phyloP scores from a whole-genome alignment of 2,113 vertebrate species.

The Aptenodytes patagonicus region DNA sequence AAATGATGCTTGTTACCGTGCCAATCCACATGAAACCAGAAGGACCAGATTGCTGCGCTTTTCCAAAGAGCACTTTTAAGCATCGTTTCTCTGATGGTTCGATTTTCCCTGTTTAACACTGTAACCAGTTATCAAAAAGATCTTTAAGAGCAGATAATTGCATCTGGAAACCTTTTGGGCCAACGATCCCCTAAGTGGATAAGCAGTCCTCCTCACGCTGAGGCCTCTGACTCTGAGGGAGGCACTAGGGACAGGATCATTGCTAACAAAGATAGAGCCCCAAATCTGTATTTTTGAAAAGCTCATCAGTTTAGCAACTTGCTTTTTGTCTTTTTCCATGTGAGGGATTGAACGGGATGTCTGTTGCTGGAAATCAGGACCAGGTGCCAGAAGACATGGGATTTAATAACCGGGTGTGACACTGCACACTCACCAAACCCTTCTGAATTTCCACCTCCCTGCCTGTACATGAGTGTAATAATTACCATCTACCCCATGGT shows the following conservation, averaged over 20 bases:
- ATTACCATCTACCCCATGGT: background rate
- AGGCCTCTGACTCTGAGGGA: background rate
- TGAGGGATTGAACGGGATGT: background rate
- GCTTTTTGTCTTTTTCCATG: background rate
- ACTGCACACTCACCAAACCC: background rate
- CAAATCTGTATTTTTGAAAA: background rate
- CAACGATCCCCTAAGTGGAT: background rate
- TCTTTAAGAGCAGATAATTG: background rate
- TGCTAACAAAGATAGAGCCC: background rate
- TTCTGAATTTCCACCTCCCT: background rate
- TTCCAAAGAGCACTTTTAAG: background rate
- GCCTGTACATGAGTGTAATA: background rate
- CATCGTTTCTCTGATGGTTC: background rate
- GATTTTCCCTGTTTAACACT: background rate
- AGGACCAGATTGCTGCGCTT: background rate
- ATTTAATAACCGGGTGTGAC: background rate
- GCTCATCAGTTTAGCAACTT: background rate
- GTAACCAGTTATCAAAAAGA: background rate
- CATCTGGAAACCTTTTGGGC: background rate
- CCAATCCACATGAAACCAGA: conserved; percentile 5
- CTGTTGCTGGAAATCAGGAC: background rate
- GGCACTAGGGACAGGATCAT: background rate
- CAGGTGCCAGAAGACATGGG: background rate
- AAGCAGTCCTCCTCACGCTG: background rate
- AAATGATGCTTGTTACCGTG: conserved; percentile 6